Conservation (phyloP, 2,888 invertebrate species). For the Charanyca ferruginea region DNA sequence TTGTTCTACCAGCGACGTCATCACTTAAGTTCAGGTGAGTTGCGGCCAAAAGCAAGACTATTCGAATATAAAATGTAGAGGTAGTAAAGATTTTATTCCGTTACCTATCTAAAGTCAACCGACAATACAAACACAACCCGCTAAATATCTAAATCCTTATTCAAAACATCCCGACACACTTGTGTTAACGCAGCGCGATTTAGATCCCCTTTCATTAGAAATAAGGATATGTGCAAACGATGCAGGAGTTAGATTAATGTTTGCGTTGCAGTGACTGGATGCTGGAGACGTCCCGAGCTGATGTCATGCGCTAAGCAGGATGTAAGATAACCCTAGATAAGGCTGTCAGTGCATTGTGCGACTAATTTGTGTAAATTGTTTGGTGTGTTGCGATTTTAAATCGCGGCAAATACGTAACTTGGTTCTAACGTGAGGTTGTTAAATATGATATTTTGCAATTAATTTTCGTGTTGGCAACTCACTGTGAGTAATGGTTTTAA, state of each 20-base stretch:
- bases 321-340: conserved; percentile 66
- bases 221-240: conserved; percentile 57
- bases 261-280: conserved; percentile 69
- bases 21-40: too few relatives aligned
- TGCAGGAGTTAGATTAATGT: conserved; percentile 78
- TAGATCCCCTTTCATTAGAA: conserved; percentile 50
- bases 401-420: not conserved
- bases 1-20: too few relatives aligned
- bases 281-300: conserved; percentile 60
- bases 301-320: conserved; percentile 70
- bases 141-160: not conserved
- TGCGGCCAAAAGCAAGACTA: too few relatives aligned
- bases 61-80: too few relatives aligned
- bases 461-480: too few relatives aligned
- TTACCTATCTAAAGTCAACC: not conserved
- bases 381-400: not conserved
- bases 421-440: too few relatives aligned
- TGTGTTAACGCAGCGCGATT: conserved; percentile 24
- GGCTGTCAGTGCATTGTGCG: conserved; percentile 44
- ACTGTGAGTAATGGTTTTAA: too few relatives aligned
- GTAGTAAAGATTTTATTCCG: too few relatives aligned
- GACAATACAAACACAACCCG: not conserved
- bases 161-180: conserved; percentile 16
- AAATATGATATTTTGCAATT: too few relatives aligned
- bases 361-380: not conserved